Conservation (phyloP, 2,113 vertebrate species). For the Haliaeetus leucogaster region DNA sequence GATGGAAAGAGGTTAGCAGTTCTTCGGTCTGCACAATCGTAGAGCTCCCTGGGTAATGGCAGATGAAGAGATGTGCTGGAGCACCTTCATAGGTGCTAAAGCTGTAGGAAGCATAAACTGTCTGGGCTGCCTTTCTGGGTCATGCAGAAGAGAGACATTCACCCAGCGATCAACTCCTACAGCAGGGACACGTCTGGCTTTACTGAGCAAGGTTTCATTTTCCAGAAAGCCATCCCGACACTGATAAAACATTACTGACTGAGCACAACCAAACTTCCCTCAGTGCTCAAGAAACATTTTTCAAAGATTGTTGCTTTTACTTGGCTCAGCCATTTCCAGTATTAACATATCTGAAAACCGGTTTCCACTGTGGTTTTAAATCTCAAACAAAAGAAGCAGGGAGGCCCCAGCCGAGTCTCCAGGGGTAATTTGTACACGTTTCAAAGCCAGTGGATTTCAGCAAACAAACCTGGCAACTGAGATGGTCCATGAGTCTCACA, state of each 20-base stretch:
- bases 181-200: background rate
- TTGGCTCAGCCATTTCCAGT: background rate
- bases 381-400: conserved; percentile 24
- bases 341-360: background rate
- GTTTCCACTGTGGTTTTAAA: conserved; percentile 21
- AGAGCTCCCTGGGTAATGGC: background rate
- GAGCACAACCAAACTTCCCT: background rate
- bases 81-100: background rate
- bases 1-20: background rate
- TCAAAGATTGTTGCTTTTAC: background rate
- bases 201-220: background rate
- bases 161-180: fast-evolving
- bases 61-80: background rate
- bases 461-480: conserved; percentile 46
- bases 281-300: background rate
- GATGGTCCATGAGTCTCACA: conserved; percentile 21
- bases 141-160: background rate
- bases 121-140: background rate
- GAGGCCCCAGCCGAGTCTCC: conserved; percentile 16
- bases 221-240: background rate
- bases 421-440: background rate
- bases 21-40: background rate
- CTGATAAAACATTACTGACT: background rate
- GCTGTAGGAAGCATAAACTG: background rate
- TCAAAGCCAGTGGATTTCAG: conserved; percentile 22